Evolutionary conservation across 2,797 vertebrate genomes (phyloP).

Genomic region (Chromobotia macracanthus): DNA sequence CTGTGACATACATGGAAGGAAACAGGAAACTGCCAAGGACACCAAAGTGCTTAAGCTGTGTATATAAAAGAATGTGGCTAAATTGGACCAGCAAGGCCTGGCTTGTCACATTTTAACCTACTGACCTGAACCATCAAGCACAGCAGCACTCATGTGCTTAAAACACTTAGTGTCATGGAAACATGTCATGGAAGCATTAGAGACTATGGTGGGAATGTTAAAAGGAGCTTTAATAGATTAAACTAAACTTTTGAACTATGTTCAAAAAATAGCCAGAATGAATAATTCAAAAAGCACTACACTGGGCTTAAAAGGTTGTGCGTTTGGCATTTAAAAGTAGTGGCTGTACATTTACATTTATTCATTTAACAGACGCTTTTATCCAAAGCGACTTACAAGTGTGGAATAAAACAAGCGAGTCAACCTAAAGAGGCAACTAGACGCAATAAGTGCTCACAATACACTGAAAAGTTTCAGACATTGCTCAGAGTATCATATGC

Average conservation of each 20-base stretch:
- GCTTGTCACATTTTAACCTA: constrained; percentile 10
- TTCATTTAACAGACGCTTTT: no score
- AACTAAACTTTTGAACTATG: constrained; percentile 37
- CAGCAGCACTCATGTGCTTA: constrained; percentile 4
- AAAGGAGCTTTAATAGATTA: constrained; percentile 45
- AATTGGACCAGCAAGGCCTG: constrained; percentile 1
- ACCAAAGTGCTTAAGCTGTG: neutral
- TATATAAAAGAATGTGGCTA: constrained; percentile 2
- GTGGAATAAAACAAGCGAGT: no score
- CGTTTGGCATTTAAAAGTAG: constrained; percentile 18
- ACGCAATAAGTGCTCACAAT: no score
- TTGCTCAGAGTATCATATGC: no score
- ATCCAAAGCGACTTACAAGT: no score
- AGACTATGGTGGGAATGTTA: constrained; percentile 32
- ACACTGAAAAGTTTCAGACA: no score
- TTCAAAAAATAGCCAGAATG: constrained; percentile 26
- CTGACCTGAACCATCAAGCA: constrained; percentile 27
- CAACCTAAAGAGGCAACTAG: no score
- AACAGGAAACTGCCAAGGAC: constrained; percentile 14
- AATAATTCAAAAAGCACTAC: constrained; percentile 28
- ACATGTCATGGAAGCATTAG: constrained; percentile 33
- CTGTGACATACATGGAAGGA: constrained; percentile 11
- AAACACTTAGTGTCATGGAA: constrained; percentile 38
- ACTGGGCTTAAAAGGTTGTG: constrained; percentile 14
- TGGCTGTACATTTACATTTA: no score